Percentiles rank a stretch among this genome's conserved stretches.
phyloP scores from a whole-genome alignment of 2,888 invertebrate species.

The Drosophila bunnanda region DNA sequence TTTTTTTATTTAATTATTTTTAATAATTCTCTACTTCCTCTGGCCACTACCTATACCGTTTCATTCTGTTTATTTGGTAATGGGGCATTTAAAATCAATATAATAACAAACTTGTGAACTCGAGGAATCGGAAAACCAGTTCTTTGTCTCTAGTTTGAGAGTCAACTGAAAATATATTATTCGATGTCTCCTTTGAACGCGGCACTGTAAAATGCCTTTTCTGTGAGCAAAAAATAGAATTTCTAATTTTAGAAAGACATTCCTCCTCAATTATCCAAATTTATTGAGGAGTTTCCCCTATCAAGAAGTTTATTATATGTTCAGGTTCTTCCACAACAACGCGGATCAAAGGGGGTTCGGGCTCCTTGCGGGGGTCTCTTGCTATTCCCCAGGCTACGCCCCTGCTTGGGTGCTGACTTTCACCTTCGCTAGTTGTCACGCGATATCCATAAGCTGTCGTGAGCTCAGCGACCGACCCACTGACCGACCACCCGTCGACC shows the following conservation, averaged over 20 bases:
- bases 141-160: background rate
- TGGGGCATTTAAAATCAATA: background rate
- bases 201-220: background rate
- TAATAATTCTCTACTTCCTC: too few species aligned
- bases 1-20: background rate
- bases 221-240: background rate
- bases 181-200: background rate
- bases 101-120: background rate
- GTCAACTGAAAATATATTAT: background rate
- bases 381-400: conserved; percentile 5
- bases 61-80: background rate
- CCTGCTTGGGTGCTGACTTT: conserved; percentile 6
- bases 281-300: background rate
- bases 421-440: conserved; percentile 39
- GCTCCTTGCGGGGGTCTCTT: background rate
- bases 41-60: too few species aligned
- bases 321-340: background rate
- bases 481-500: conserved; percentile 22
- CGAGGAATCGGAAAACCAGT: too few species aligned
- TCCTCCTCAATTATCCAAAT: background rate
- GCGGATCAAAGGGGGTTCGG: background rate
- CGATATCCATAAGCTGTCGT: conserved; percentile 40
- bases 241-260: background rate
- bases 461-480: conserved; percentile 31
- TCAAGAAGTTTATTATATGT: background rate